phyloP scores from a whole-genome alignment of 1,140 invertebrate species.

The Mycetomoellerius zeteki region DNA sequence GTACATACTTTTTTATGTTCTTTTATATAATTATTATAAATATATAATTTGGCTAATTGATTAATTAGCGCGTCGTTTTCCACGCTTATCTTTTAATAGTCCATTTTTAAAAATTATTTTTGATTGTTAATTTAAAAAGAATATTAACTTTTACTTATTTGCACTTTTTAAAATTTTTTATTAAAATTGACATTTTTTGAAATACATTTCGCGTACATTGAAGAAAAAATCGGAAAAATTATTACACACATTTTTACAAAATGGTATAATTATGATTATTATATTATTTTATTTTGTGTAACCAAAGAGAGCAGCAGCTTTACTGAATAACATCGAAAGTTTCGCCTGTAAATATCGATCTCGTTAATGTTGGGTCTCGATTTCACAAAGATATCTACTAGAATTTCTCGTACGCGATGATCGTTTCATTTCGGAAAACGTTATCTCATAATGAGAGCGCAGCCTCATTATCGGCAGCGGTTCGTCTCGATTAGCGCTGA shows the following conservation, averaged over 20 bases:
- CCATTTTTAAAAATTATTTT: too few relatives aligned
- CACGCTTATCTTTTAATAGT: too few relatives aligned
- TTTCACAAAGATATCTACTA: slow-evolving; percentile 11
- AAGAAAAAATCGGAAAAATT: background rate
- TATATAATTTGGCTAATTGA: too few relatives aligned
- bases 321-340: slow-evolving; percentile 37
- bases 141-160: too few relatives aligned
- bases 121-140: background rate
- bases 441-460: slow-evolving; percentile 53
- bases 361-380: slow-evolving; percentile 32
- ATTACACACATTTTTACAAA: background rate
- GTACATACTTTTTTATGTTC: too few relatives aligned
- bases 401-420: slow-evolving; percentile 27
- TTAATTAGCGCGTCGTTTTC: too few relatives aligned
- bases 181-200: background rate
- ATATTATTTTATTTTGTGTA: background rate
- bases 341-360: slow-evolving; percentile 51
- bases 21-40: too few relatives aligned
- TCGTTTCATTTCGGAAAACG: slow-evolving; percentile 43
- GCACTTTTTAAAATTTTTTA: background rate
- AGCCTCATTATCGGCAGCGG: slow-evolving; percentile 62
- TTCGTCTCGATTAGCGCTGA: slow-evolving; percentile 63
- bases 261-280: background rate
- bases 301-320: slow-evolving; percentile 2
- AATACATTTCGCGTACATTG: background rate